These are phyloP conservation scores for Hypsopygia costalis DNA, from an alignment of 2,888 invertebrate species.

Conservation along the genomic window DNA sequence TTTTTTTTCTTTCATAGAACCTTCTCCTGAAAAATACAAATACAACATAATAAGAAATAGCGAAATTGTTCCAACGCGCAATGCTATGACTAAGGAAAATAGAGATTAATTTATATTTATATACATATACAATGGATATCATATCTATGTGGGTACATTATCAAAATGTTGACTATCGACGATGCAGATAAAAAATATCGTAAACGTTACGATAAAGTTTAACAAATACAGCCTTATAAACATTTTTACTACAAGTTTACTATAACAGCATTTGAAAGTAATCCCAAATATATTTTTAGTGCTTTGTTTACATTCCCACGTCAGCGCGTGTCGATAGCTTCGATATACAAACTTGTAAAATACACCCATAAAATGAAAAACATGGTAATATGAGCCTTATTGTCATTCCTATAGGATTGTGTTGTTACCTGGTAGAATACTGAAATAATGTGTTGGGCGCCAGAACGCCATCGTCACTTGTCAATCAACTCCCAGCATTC, in stretches of 20 bases:
- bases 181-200: too few relatives aligned
- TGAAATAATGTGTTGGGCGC: slow-evolving; percentile 18
- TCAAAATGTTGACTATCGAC: too few relatives aligned
- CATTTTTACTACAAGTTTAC: slow-evolving; percentile 16
- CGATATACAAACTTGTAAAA: slow-evolving; percentile 29
- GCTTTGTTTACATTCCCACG: slow-evolving; percentile 71
- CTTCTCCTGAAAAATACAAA: too few relatives aligned
- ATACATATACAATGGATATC: too few relatives aligned
- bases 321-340: slow-evolving; percentile 58
- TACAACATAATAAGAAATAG: too few relatives aligned
- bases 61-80: too few relatives aligned
- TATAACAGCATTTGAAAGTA: slow-evolving; percentile 39
- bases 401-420: slow-evolving; percentile 10
- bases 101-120: too few relatives aligned
- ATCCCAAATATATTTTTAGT: slow-evolving; percentile 40
- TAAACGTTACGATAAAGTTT: too few relatives aligned
- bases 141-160: too few relatives aligned
- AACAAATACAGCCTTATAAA: too few relatives aligned
- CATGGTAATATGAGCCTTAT: slow-evolving; percentile 30
- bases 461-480: slow-evolving; percentile 38
- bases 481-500: slow-evolving; percentile 45
- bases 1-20: too few relatives aligned
- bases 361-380: slow-evolving; percentile 15
- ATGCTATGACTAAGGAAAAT: too few relatives aligned
- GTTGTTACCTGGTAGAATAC: not conserved